Percentiles rank a stretch among this genome's conserved stretches.
Evolutionary conservation across 2,888 invertebrate genomes (phyloP).

Genomic region (Sclerodermus sp.): DNA sequence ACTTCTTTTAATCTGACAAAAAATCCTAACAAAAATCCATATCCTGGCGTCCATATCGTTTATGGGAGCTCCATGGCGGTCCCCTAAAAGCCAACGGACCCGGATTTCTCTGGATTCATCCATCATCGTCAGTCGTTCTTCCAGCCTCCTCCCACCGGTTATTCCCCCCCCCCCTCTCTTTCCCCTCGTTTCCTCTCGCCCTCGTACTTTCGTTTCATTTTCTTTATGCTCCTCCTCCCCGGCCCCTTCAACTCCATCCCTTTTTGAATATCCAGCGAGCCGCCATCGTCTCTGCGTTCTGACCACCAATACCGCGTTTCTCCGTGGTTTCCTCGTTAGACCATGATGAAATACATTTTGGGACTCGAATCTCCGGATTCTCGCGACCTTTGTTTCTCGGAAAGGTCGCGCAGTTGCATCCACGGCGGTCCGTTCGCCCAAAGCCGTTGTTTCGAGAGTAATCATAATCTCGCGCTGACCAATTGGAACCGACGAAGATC

Average conservation of each 20-base stretch:
- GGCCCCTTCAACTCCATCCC: slow-evolving; percentile 32
- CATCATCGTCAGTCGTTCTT: slow-evolving; percentile 55
- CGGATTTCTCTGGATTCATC: slow-evolving; percentile 53
- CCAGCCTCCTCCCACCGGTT: slow-evolving; percentile 35
- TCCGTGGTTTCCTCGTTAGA: neutral
- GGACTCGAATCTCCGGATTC: slow-evolving; percentile 7
- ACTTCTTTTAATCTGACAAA: neutral
- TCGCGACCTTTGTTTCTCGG: too few species aligned
- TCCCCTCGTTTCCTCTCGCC: slow-evolving; percentile 26
- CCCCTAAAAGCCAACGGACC: slow-evolving; percentile 51
- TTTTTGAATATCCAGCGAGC: slow-evolving; percentile 42
- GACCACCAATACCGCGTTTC: slow-evolving; percentile 27
- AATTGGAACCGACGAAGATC: too few species aligned
- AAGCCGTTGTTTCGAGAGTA: too few species aligned
- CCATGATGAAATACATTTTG: slow-evolving; percentile 29
- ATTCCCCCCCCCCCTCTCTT: slow-evolving; percentile 18
- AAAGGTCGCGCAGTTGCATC: too few species aligned
- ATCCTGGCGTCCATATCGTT: slow-evolving; percentile 23
- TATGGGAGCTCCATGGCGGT: slow-evolving; percentile 43
- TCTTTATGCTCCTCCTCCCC: slow-evolving; percentile 42
- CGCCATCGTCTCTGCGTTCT: slow-evolving; percentile 52
- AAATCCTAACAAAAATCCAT: slow-evolving; percentile 5
- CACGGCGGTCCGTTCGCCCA: too few species aligned
- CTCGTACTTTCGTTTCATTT: slow-evolving; percentile 34
- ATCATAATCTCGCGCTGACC: too few species aligned